Evolutionary conservation across 2,888 invertebrate genomes (phyloP).

Genomic region (Synanthedon myopaeformis): DNA sequence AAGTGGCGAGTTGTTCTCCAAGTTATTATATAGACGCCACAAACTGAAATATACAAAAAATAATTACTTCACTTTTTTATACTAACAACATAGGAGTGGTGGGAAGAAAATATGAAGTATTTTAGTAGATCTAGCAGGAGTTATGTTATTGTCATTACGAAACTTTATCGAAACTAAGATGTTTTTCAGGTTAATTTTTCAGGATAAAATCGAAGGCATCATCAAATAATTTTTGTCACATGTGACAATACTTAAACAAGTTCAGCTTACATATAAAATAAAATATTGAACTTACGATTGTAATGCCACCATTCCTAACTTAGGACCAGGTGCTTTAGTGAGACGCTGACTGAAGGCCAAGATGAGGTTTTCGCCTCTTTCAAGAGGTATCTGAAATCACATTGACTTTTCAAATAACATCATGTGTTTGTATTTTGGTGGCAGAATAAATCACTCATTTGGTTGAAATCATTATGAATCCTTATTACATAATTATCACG

Average conservation of each 20-base stretch:
- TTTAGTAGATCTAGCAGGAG: too few species aligned
- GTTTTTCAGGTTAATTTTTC: too few species aligned
- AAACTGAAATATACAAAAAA: constrained; percentile 68
- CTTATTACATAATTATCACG: too few species aligned
- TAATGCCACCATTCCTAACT: constrained; percentile 83
- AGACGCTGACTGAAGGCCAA: constrained; percentile 93
- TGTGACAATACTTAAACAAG: not conserved
- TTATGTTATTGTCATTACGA: too few species aligned
- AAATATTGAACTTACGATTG: constrained; percentile 78
- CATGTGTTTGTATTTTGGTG: too few species aligned
- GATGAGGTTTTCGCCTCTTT: constrained; percentile 89
- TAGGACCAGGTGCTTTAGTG: constrained; percentile 85
- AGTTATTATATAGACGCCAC: constrained; percentile 92
- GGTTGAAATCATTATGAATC: too few species aligned
- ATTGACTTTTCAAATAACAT: not conserved
- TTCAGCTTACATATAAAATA: not conserved
- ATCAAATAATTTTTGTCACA: not conserved
- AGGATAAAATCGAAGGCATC: too few species aligned
- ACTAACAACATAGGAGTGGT: too few species aligned
- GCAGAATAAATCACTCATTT: too few species aligned
- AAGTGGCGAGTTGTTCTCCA: constrained; percentile 85
- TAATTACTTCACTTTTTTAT: too few species aligned
- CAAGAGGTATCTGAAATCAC: constrained; percentile 77
- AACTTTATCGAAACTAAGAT: too few species aligned
- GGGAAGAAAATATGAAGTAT: too few species aligned